Evolutionary conservation across 2,888 invertebrate species (phyloP).

Genomic region (Stomorhina lunata): DNA sequence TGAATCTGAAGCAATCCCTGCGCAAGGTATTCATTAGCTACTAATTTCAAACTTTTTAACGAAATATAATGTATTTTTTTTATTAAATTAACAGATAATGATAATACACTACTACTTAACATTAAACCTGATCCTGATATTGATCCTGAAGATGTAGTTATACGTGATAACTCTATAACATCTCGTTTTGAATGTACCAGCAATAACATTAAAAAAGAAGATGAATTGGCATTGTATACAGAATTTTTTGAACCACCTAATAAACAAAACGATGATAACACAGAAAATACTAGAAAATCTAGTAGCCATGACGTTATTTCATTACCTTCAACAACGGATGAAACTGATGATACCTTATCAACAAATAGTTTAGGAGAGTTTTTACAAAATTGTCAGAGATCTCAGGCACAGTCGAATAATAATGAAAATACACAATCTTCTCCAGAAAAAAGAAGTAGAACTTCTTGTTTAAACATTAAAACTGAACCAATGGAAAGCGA

Average conservation of each 20-base stretch:
- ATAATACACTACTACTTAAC: not conserved
- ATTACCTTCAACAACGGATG: not conserved
- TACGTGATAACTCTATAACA: not conserved
- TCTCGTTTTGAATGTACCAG: not conserved
- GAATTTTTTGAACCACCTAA: conserved; percentile 46
- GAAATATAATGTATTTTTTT: not conserved
- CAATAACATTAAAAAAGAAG: conserved; percentile 11
- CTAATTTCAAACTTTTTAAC: not conserved
- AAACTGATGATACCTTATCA: conserved; percentile 21
- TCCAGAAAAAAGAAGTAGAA: conserved; percentile 7
- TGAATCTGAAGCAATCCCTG: no score
- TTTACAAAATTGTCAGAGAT: conserved; percentile 31
- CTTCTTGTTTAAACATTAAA: not conserved
- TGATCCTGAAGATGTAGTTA: conserved; percentile 30
- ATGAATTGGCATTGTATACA: not conserved
- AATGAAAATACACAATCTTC: not conserved
- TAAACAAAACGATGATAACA: not conserved
- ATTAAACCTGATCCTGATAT: conserved; percentile 48
- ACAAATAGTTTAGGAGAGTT: conserved; percentile 44
- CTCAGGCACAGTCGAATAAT: not conserved
- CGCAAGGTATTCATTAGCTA: not conserved
- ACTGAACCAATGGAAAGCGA: not conserved
- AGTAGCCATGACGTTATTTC: not conserved
- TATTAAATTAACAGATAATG: not conserved
- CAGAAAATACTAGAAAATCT: not conserved